Evolutionary conservation across 2,797 vertebrate species (phyloP).

Genomic region (Champsocephalus gunnari): DNA sequence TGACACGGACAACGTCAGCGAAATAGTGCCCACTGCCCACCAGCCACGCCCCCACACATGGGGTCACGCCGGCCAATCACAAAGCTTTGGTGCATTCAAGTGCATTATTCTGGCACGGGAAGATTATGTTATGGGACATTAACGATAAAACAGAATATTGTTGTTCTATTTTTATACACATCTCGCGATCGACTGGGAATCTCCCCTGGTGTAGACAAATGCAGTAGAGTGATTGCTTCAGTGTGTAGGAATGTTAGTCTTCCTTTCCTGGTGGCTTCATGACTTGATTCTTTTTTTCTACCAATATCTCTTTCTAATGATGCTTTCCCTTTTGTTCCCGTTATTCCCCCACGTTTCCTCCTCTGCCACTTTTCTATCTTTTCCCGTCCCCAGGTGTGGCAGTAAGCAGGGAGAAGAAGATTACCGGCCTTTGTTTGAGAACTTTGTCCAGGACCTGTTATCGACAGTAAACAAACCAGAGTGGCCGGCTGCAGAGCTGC

Average conservation of each 20-base stretch:
- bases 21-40: too few relatives aligned
- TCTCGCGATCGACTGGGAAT: too few relatives aligned
- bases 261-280: background rate
- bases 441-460: constrained; percentile 98
- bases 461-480: constrained; percentile 99
- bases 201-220: background rate
- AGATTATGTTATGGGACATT: too few relatives aligned
- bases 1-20: too few relatives aligned
- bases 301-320: background rate
- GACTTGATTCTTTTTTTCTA: background rate
- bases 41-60: too few relatives aligned
- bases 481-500: constrained; percentile 96
- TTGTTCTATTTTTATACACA: too few relatives aligned
- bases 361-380: background rate
- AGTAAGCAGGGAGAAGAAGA: constrained; percentile 99
- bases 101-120: too few relatives aligned
- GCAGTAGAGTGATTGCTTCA: background rate
- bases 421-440: constrained; percentile 97
- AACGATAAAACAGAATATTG: too few relatives aligned
- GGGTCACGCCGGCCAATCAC: too few relatives aligned
- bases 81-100: too few relatives aligned
- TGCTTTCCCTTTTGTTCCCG: background rate
- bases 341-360: background rate
- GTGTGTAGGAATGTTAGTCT: background rate
- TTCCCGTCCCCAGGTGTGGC: constrained; percentile 88